phyloP scores from a whole-genome alignment of 2,113 vertebrate species.

The Silurus glanis region DNA sequence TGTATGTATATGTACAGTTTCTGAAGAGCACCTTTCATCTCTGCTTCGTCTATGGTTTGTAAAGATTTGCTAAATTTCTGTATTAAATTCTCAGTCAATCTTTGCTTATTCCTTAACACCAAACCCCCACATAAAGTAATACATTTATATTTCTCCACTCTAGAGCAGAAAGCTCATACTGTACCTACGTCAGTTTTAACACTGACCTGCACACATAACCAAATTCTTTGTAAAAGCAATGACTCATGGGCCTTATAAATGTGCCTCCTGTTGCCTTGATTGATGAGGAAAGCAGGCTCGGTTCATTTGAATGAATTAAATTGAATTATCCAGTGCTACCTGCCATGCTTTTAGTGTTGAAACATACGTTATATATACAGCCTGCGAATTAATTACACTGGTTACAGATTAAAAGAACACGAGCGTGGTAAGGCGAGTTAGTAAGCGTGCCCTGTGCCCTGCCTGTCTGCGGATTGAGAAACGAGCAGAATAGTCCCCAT shows the following conservation, averaged over 20 bases:
- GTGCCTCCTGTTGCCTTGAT: neutral
- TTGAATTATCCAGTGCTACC: constrained; percentile 9
- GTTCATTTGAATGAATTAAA: neutral
- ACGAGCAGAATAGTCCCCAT: constrained; percentile 5
- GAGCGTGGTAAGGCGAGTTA: constrained; percentile 3
- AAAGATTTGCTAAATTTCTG: neutral
- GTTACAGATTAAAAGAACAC: constrained; percentile 10
- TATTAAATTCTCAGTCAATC: neutral
- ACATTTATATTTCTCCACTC: neutral
- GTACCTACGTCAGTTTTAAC: neutral
- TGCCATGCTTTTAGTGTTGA: neutral
- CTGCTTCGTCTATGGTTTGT: neutral
- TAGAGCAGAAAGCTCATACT: neutral
- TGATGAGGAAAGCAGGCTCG: constrained; percentile 22
- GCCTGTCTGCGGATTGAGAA: constrained; percentile 22
- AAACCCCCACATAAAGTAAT: neutral
- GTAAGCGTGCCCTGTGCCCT: neutral
- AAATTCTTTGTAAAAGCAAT: neutral
- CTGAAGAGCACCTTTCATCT: neutral
- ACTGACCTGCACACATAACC: neutral
- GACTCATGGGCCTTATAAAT: neutral
- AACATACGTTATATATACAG: neutral
- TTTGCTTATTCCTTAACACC: neutral
- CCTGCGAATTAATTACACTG: constrained; percentile 12
- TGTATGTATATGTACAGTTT: too few relatives aligned